Evolutionary conservation across 2,113 vertebrate genomes (phyloP).

Genomic region (Charina bottae): DNA sequence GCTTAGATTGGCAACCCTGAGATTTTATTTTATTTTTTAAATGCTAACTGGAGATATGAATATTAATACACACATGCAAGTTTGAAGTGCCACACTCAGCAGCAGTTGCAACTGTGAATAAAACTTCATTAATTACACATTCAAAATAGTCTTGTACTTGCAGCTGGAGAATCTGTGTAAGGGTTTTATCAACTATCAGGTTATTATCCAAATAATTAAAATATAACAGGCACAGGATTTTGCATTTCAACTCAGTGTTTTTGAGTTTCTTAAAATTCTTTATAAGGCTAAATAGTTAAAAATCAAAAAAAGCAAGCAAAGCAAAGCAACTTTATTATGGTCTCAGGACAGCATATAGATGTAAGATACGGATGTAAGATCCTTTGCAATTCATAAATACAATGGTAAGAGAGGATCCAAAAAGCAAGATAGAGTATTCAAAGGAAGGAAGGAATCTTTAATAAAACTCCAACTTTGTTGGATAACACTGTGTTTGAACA

Average conservation of each 20-base stretch:
- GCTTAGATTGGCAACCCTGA: neutral
- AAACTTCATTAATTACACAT: constrained; percentile 4
- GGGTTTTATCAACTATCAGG: neutral
- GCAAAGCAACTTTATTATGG: neutral
- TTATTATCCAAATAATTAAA: neutral
- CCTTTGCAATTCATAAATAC: neutral
- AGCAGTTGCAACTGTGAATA: constrained; percentile 4
- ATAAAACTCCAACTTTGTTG: too few relatives aligned
- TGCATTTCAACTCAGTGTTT: neutral
- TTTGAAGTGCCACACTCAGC: neutral
- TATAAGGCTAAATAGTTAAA: neutral
- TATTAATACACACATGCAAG: constrained; percentile 14
- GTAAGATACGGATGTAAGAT: neutral
- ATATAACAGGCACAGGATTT: neutral
- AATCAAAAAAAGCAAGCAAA: neutral
- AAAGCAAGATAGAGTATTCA: too few relatives aligned
- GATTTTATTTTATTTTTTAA: neutral
- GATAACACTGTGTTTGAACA: too few relatives aligned
- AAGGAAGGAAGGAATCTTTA: too few relatives aligned
- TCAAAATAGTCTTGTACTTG: constrained; percentile 1
- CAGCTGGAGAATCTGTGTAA: neutral
- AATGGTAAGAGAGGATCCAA: too few relatives aligned
- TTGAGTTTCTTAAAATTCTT: neutral
- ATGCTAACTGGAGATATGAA: neutral
- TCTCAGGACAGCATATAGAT: neutral